Conservation (phyloP, 2,797 vertebrate genomes). For the Bradypus variegatus region DNA sequence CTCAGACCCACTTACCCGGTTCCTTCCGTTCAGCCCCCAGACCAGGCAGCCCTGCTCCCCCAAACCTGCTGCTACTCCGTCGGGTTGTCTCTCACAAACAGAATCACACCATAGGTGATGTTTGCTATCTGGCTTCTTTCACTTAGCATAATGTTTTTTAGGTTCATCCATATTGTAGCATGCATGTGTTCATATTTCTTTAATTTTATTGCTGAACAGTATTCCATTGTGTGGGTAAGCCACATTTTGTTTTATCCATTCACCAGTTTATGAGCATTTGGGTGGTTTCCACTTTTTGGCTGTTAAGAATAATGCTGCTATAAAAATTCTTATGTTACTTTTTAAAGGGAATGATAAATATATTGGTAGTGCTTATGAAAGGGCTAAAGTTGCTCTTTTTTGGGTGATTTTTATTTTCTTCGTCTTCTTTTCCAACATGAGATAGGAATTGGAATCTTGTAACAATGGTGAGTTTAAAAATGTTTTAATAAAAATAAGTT, state of each 20-base stretch:
- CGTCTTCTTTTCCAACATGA: not conserved
- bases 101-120: not conserved
- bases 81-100: not conserved
- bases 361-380: not conserved
- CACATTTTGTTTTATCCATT: not conserved
- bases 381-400: not conserved
- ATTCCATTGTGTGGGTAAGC: not conserved
- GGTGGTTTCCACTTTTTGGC: not conserved
- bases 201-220: not conserved
- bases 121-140: not conserved
- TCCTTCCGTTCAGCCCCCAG: too few species aligned
- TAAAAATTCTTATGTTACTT: not conserved
- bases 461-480: not conserved
- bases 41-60: not conserved
- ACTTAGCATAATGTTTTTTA: not conserved
- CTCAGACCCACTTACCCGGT: too few species aligned
- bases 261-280: not conserved
- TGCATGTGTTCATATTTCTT: not conserved
- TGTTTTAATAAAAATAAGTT: not conserved
- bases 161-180: rapidly evolving
- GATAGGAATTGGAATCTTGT: not conserved
- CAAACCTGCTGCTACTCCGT: too few species aligned
- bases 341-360: not conserved
- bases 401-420: not conserved
- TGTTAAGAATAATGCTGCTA: not conserved